Percentiles rank a stretch among this genome's conserved stretches.
phyloP scores from a whole-genome alignment of 2,113 vertebrate genomes.

The Indicator maculatus region DNA sequence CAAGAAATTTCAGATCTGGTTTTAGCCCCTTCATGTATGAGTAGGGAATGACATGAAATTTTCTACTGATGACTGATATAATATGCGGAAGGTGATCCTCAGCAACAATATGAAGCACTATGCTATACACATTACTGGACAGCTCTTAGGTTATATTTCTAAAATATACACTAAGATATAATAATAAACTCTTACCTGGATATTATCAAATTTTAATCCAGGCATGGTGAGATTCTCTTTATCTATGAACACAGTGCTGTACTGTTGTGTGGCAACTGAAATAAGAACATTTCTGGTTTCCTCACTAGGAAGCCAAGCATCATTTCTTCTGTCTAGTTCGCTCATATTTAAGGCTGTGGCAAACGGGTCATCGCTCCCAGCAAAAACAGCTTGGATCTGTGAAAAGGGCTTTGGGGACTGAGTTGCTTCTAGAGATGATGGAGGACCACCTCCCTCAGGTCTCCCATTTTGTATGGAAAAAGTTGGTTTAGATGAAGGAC shows the following conservation, averaged over 20 bases:
- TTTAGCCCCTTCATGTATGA: background rate
- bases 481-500: conserved; percentile 57
- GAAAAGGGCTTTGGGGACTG: conserved; percentile 80
- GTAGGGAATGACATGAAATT: background rate
- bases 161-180: background rate
- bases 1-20: background rate
- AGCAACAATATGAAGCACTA: background rate
- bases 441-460: conserved; percentile 28
- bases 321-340: conserved; percentile 91
- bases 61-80: background rate
- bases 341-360: conserved; percentile 93
- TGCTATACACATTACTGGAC: accelerated
- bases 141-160: background rate
- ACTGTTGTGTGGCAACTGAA: conserved; percentile 88
- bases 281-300: conserved; percentile 85
- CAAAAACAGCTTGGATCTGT: conserved; percentile 92
- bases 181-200: conserved; percentile 83
- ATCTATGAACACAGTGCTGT: conserved; percentile 82
- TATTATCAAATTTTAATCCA: conserved; percentile 95
- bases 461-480: conserved; percentile 59
- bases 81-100: background rate
- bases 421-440: conserved; percentile 44
- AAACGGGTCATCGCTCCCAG: conserved; percentile 90
- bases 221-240: conserved; percentile 93
- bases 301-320: conserved; percentile 93